Base-by-base conservation (phyloP, 2,888 invertebrate genomes). In the Rhingia rostrata region DNA sequence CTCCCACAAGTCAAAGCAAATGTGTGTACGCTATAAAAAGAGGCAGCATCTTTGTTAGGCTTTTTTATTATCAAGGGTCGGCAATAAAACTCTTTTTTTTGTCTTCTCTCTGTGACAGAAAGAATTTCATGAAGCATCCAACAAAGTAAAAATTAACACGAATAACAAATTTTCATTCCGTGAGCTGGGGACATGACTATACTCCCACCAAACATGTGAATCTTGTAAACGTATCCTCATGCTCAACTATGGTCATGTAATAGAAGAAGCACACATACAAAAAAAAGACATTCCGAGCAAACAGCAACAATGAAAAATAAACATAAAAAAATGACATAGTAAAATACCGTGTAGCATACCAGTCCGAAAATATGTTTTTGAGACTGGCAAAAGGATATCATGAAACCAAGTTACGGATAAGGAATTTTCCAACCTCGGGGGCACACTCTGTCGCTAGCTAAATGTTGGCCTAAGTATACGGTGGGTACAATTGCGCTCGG, bases 341-440 rank as follows among this genome's bases (percentile, higher is more conserved):
- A 58, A 51, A 73, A 83, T 83, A 73, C 83, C 83, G 53, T 47
- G 35, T n/a, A 74, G 35, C 63, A 83, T 83, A 69, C 79, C 83
- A 69, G 79, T 83, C 67, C 73, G 67, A 79, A 83, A 69, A 67
- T 78, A 83, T 78, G 73, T 72, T 83, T 81, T 78, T 78, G 73
- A 69, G 78, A 63, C 63, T 58, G 73, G 39, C 63, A 83, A 51
- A 72, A 83, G 67, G 83, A 78, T 67, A 78, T 69, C 64, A 74
- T 79, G 63, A 79, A 69, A 79, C 83, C 73, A 73, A 78, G 63
- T 73, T 56, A 72, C 43, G 67, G 72, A 41, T 63, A 73, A 79
- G 22, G 79, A 83, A 83, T 83, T 67, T 83, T 22, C 45, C 22
- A 67, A 69, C 67, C 83, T 74, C 41, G 66, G 12, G 63, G 79